A percentile compares a stretch with the other conserved stretches of the same genome.
These are phyloP conservation scores for Hyposoter didymator DNA, from an alignment of 2,888 invertebrate species.

Conservation along the genomic window DNA sequence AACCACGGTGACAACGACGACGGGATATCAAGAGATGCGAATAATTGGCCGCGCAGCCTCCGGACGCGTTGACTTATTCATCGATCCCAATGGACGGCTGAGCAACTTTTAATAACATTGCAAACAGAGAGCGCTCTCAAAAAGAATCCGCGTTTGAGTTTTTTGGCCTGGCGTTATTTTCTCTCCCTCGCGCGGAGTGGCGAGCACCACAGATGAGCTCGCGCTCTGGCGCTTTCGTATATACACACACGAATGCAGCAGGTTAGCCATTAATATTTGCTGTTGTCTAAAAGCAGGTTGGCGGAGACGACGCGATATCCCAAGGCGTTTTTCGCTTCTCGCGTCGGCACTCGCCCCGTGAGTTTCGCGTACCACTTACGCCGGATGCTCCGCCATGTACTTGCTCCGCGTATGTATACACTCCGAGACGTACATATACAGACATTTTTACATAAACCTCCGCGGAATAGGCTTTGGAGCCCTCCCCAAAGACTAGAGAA, in stretches of 20 bases:
- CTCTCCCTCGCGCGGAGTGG: background rate
- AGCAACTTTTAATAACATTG: background rate
- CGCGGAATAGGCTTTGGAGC: background rate
- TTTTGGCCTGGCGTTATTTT: conserved; percentile 4
- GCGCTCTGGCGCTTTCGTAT: conserved; percentile 23
- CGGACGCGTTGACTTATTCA: background rate
- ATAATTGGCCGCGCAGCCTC: background rate
- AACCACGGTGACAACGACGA: background rate
- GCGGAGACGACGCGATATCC: conserved; percentile 55
- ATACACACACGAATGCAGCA: conserved; percentile 33
- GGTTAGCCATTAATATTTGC: conserved; percentile 66
- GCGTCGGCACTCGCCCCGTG: conserved; percentile 40
- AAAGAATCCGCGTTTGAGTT: background rate
- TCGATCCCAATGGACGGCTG: background rate
- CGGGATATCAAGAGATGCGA: background rate
- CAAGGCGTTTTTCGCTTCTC: conserved; percentile 43
- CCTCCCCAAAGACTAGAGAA: conserved; percentile 35
- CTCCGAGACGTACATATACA: background rate
- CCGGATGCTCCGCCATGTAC: background rate
- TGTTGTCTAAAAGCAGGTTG: conserved; percentile 64
- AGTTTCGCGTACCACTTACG: conserved; percentile 22
- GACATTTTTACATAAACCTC: background rate
- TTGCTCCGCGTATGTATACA: background rate
- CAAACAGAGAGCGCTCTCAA: background rate
- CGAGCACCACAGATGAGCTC: conserved; percentile 46